Evolutionary conservation across 2,113 vertebrate genomes (phyloP).

Genomic region (Meleagris gallopavo): DNA sequence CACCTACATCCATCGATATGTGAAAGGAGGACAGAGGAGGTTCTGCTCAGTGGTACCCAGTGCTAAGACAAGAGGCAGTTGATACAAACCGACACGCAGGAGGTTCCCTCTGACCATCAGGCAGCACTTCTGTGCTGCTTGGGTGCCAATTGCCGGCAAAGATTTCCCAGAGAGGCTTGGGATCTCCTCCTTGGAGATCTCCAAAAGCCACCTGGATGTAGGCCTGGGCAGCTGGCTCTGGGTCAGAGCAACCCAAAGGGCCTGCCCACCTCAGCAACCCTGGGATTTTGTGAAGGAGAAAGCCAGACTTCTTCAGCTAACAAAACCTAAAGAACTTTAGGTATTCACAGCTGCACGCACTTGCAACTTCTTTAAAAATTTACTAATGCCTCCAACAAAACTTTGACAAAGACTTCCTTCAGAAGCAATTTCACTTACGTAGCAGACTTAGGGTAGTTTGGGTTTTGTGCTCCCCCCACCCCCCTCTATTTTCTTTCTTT

Average conservation of each 20-base stretch:
- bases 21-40: neutral
- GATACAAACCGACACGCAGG: neutral
- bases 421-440: neutral
- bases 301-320: neutral
- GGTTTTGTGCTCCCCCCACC: too few relatives aligned
- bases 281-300: neutral
- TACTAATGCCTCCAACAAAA: slow-evolving; percentile 8
- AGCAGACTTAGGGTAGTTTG: neutral
- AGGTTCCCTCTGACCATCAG: neutral
- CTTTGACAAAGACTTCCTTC: neutral
- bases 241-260: neutral
- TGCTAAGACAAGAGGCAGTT: neutral
- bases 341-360: neutral
- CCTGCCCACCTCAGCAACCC: neutral
- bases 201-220: neutral
- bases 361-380: neutral
- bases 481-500: neutral
- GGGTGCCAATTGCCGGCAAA: neutral
- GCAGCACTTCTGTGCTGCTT: neutral
- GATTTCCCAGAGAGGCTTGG: neutral
- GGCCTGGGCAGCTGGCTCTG: neutral
- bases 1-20: neutral
- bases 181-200: neutral
- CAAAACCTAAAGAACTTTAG: neutral
- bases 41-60: neutral